A percentile compares a stretch with the other conserved stretches of the same genome.
These are phyloP conservation scores for Catharus bicknelli DNA, from an alignment of 2,113 vertebrate species.

Conservation along the genomic window DNA sequence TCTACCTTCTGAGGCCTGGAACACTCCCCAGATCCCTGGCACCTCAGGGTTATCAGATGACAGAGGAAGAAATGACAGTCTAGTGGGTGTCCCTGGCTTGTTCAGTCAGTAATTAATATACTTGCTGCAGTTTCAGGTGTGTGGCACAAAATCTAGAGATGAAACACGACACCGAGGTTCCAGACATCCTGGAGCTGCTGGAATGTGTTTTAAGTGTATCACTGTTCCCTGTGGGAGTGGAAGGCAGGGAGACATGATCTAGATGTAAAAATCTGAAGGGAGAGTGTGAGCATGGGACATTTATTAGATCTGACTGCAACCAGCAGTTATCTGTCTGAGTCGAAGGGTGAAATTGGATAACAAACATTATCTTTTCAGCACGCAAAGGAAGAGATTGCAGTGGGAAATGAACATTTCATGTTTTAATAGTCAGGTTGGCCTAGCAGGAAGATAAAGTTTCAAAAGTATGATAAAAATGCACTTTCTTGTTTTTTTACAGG, in stretches of 20 bases:
- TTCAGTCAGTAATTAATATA: not conserved
- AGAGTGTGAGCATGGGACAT: not conserved
- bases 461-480: slow-evolving; percentile 7
- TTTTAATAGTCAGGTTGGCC: not conserved
- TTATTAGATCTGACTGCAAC: not conserved
- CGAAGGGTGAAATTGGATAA: not conserved
- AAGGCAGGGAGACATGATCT: not conserved
- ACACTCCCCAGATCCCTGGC: not conserved
- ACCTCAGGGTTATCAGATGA: not conserved
- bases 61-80: not conserved
- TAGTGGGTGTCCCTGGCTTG: not conserved
- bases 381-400: not conserved
- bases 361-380: not conserved
- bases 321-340: not conserved
- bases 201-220: not conserved
- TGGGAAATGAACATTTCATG: not conserved
- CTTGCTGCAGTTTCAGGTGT: not conserved
- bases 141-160: not conserved
- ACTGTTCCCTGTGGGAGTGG: not conserved
- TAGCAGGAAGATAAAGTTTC: not conserved
- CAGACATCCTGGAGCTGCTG: not conserved
- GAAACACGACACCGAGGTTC: not conserved
- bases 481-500: not conserved
- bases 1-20: not conserved
- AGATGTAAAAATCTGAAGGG: not conserved